phyloP scores from a whole-genome alignment of 2,113 vertebrate genomes.

The Trachemys scripta region DNA sequence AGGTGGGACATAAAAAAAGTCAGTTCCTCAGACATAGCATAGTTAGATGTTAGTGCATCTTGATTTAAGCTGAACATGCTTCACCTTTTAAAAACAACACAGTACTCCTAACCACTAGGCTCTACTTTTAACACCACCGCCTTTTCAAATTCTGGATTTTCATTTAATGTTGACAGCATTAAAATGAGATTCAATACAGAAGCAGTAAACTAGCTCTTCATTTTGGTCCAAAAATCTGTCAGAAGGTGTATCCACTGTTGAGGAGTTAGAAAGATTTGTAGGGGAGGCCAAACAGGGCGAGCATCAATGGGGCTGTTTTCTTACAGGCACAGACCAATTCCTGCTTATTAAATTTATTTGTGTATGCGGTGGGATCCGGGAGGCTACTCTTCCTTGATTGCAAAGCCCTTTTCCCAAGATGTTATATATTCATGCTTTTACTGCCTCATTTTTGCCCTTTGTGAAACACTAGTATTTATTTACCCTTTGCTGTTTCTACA shows the following conservation, averaged over 20 bases:
- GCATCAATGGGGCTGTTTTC: background rate
- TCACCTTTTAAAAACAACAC: background rate
- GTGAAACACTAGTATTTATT: background rate
- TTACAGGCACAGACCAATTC: background rate
- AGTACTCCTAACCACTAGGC: background rate
- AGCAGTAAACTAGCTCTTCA: background rate
- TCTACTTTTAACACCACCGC: background rate
- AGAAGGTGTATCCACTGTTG: background rate
- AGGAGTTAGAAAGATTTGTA: background rate
- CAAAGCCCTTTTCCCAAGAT: background rate
- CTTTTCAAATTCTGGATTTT: background rate
- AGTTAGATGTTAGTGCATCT: background rate
- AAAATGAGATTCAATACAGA: background rate
- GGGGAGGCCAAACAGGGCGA: background rate
- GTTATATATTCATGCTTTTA: background rate
- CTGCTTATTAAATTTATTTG: background rate
- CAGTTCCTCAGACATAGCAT: background rate
- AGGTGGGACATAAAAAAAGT: background rate
- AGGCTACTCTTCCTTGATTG: background rate
- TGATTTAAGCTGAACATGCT: background rate
- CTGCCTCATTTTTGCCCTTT: background rate
- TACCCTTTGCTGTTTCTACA: background rate
- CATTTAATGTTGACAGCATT: background rate
- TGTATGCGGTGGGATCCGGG: background rate
- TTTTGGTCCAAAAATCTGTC: background rate